These are phyloP conservation scores for Himalopsyche japonica DNA, from an alignment of 2,888 invertebrate genomes.

Conservation along the genomic window DNA sequence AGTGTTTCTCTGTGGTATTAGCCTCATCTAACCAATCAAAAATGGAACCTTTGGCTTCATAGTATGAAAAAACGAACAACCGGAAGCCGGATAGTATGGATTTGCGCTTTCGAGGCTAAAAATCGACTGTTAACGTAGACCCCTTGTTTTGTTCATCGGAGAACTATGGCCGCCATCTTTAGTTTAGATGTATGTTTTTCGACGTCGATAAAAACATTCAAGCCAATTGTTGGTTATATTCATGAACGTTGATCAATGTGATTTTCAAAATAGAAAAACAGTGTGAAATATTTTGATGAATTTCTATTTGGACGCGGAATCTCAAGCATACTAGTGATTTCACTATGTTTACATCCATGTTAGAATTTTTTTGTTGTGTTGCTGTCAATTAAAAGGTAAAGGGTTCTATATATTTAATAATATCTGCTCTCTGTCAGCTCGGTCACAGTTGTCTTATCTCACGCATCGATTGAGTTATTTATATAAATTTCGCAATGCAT, in stretches of 20 bases:
- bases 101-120: constrained; percentile 28
- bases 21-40: constrained; percentile 4
- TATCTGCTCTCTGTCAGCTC: neutral
- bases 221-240: constrained; percentile 19
- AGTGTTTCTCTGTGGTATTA: constrained; percentile 4
- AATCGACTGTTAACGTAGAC: constrained; percentile 53
- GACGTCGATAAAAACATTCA: constrained; percentile 47
- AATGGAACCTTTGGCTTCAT: neutral
- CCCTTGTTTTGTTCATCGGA: constrained; percentile 77
- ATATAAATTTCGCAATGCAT: neutral
- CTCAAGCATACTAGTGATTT: constrained; percentile 46
- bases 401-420: constrained; percentile 44
- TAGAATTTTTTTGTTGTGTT: constrained; percentile 66
- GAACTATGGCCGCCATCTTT: constrained; percentile 86
- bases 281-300: constrained; percentile 1
- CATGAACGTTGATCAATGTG: constrained; percentile 5
- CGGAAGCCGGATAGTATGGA: constrained; percentile 29
- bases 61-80: constrained; percentile 8
- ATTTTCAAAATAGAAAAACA: constrained; percentile 4
- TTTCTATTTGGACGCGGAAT: neutral
- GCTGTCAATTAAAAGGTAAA: constrained; percentile 61
- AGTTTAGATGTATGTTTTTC: constrained; percentile 81
- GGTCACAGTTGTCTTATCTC: neutral
- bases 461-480: neutral
- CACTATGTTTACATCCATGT: constrained; percentile 79